Conservation (phyloP, 2,113 vertebrate genomes). For the Heterocephalus glaber region DNA sequence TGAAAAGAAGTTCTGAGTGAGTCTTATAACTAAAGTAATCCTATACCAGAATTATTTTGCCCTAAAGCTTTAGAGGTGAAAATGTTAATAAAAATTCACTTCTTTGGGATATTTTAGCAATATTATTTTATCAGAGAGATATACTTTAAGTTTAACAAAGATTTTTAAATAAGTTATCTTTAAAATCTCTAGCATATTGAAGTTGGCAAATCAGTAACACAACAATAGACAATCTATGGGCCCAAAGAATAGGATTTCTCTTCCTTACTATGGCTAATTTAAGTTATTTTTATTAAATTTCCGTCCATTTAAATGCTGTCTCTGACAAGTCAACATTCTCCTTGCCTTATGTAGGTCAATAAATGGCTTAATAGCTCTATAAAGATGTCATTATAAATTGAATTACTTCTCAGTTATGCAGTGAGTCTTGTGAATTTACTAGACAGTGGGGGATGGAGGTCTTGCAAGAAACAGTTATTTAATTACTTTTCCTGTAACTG, state of each 20-base stretch:
- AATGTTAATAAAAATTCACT: neutral
- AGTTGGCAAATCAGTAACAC: neutral
- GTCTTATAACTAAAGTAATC: neutral
- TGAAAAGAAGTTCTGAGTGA: neutral
- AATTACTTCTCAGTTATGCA: slow-evolving; percentile 69
- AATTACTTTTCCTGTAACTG: slow-evolving; percentile 61
- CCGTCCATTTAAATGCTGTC: slow-evolving; percentile 50
- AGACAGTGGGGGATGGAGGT: neutral
- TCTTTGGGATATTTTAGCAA: neutral
- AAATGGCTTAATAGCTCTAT: slow-evolving; percentile 66
- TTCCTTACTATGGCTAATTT: slow-evolving; percentile 28
- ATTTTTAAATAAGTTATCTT: neutral
- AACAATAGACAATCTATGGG: neutral
- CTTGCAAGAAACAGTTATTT: slow-evolving; percentile 51
- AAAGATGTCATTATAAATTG: slow-evolving; percentile 73
- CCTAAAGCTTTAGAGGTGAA: neutral
- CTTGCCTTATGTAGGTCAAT: slow-evolving; percentile 65
- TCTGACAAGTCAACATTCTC: slow-evolving; percentile 57
- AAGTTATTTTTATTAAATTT: slow-evolving; percentile 50
- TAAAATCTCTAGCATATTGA: neutral
- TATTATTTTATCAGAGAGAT: neutral
- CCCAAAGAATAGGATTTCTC: neutral
- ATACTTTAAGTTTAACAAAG: neutral
- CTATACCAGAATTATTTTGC: neutral
- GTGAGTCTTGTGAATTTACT: slow-evolving; percentile 49